Evolutionary conservation across 1,140 invertebrate species (phyloP).

Genomic region (Euglossa dilemma): DNA sequence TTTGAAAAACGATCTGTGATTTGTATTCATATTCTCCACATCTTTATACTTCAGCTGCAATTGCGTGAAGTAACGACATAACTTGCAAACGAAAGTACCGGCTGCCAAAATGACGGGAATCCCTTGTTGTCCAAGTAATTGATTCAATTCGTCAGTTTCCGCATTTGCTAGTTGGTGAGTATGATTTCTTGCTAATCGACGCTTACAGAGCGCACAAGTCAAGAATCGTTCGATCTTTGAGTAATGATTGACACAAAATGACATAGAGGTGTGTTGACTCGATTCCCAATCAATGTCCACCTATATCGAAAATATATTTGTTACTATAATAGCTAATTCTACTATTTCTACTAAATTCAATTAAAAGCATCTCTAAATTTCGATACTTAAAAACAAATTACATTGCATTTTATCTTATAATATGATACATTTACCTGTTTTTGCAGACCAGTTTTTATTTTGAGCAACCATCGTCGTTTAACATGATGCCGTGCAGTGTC

Average conservation of each 20-base stretch:
- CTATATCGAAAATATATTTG: constrained; percentile 43
- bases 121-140: constrained; percentile 84
- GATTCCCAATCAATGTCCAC: constrained; percentile 80
- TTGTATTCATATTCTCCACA: constrained; percentile 80
- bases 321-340: not conserved
- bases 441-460: constrained; percentile 87
- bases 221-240: constrained; percentile 86
- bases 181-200: constrained; percentile 88
- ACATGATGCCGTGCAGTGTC: constrained; percentile 86
- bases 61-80: constrained; percentile 89
- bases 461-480: constrained; percentile 90
- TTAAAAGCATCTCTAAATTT: not conserved
- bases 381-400: not conserved
- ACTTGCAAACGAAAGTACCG: constrained; percentile 87
- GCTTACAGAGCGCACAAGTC: constrained; percentile 89
- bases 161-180: constrained; percentile 84
- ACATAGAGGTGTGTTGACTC: constrained; percentile 80
- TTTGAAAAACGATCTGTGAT: constrained; percentile 85
- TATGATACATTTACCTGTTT: constrained; percentile 84
- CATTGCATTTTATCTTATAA: not conserved
- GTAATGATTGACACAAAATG: constrained; percentile 82
- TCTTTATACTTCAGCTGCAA: constrained; percentile 85
- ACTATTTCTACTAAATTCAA: not conserved
- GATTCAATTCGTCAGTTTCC: constrained; percentile 87
- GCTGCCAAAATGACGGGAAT: constrained; percentile 86